phyloP scores from a whole-genome alignment of 2,797 vertebrate genomes.

The Sarcophilus harrisii region DNA sequence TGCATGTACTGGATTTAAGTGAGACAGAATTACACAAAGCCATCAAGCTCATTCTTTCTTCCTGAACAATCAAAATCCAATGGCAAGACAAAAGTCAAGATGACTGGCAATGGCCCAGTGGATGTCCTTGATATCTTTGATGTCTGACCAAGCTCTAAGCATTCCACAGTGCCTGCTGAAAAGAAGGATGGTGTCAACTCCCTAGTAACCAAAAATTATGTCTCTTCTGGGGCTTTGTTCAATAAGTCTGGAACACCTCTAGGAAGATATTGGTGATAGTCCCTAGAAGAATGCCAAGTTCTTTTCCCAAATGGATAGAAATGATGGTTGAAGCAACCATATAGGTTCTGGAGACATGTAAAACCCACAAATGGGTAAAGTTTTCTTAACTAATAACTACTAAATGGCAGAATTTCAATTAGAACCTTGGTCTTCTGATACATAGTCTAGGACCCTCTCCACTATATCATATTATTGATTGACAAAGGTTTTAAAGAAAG shows the following conservation, averaged over 20 bases:
- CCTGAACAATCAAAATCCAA: neutral
- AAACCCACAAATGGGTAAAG: neutral
- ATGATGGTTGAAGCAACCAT: neutral
- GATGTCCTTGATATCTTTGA: neutral
- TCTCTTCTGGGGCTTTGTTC: neutral
- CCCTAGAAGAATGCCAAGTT: neutral
- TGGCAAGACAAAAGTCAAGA: neutral
- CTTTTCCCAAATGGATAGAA: neutral
- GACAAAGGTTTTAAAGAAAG: slow-evolving; percentile 22
- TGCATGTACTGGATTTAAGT: neutral
- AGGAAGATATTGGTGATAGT: neutral
- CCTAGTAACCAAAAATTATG: neutral
- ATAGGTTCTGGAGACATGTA: neutral
- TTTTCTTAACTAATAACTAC: neutral
- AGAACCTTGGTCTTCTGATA: neutral
- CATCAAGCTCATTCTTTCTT: neutral
- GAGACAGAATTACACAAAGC: neutral
- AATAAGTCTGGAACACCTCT: neutral
- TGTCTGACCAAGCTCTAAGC: neutral
- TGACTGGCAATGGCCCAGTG: neutral
- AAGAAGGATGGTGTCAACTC: neutral
- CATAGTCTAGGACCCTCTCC: neutral
- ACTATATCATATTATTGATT: slow-evolving; percentile 9
- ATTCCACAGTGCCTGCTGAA: neutral
- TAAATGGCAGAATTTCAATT: neutral